These are phyloP conservation scores for Epinephelus coioides DNA, from an alignment of 2,797 vertebrate species.

Conservation along the genomic window DNA sequence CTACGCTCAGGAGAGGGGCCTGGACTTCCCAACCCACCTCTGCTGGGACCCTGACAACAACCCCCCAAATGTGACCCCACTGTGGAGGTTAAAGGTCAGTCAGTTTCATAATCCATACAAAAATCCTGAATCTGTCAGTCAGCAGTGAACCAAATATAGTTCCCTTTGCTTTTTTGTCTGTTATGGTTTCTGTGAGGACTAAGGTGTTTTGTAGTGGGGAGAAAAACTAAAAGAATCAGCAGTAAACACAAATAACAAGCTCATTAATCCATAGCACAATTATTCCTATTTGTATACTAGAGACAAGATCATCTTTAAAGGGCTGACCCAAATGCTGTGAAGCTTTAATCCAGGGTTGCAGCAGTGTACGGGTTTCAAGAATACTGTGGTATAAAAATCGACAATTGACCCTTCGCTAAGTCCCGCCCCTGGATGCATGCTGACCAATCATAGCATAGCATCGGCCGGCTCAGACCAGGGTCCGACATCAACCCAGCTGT, in stretches of 20 bases:
- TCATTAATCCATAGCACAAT: not conserved
- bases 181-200: not conserved
- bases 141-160: not conserved
- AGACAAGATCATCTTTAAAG: no score
- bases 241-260: not conserved
- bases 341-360: no score
- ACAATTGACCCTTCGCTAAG: no score
- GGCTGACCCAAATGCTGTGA: no score
- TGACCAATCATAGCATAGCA: no score
- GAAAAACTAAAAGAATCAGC: not conserved
- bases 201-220: not conserved
- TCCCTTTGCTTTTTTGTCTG: not conserved
- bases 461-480: no score
- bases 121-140: not conserved
- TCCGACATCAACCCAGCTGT: no score
- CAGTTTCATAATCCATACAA: not conserved
- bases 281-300: not conserved
- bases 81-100: constrained; percentile 7
- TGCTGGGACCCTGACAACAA: constrained; percentile 34
- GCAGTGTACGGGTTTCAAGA: no score
- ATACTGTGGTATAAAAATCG: no score
- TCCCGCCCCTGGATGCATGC: no score
- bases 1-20: constrained; percentile 68
- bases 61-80: constrained; percentile 19
- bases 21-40: constrained; percentile 72